Evolutionary conservation across 1,140 invertebrate species (phyloP), one percentile per base, ranked within the genome.

Genomic region (Holotrichia oblita): DNA sequence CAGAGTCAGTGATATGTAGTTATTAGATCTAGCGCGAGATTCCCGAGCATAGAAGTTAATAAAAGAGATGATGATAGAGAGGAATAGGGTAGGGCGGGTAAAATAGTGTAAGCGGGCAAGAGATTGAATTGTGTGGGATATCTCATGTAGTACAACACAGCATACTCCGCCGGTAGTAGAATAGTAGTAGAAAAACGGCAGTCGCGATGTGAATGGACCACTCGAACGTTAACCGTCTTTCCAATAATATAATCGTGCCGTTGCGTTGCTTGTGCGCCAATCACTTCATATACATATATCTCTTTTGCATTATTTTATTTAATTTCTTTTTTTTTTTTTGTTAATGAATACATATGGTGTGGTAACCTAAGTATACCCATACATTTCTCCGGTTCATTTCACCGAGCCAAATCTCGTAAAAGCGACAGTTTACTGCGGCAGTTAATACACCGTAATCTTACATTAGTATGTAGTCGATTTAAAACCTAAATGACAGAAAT

Each of bases 201-300:
- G 48, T n/a, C 48, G 48, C 48, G 48, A 55, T 55, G 48, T 55
- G 48, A 55, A 55, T 55, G 48, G 48, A 55, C 48, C 17, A 55
- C 14, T n/a, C 48, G 48, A 34, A 34, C 27, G 4, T 34, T 34
- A n/a, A 34, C 27, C 27, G 27, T 34, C 27, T 34, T 34, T 34
- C 4, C 27, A 34, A 34, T 34, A 34, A 4, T n/a, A n/a, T n/a
- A n/a, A n/a, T n/a, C 27, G 27, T 34, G 27, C 4, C 27, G 27
- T 1, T 34, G n/a, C 27, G 27, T 34, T 34, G 2, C 4, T 34
- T 34, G n/a, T n/a, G n/a, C n/a, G n/a, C n/a, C n/a, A n/a, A n/a
- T n/a, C n/a, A n/a, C n/a, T n/a, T n/a, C n/a, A n/a, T n/a, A n/a
- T n/a, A n/a, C n/a, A n/a, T n/a, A n/a, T n/a, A n/a, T n/a, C n/a